Base-by-base conservation (phyloP, 2,797 vertebrate genomes). In the Tapirus indicus region DNA sequence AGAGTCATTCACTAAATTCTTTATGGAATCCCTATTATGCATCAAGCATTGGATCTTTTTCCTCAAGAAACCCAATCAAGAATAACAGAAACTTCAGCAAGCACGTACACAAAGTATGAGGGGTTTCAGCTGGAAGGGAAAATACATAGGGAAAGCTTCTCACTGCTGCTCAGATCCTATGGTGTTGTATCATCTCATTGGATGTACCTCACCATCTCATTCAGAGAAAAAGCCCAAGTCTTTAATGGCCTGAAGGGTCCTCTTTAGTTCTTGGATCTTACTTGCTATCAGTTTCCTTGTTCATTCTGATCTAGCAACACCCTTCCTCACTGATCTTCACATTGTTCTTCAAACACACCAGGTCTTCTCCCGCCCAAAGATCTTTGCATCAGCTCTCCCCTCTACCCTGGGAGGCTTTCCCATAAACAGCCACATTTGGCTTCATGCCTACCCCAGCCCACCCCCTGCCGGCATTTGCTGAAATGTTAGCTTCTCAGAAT, bases 1-100 rank as follows among this genome's bases (percentile, higher is more conserved):
- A 88, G 18, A 88, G 0, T 49, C 11, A 44, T 68, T 91, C 16
- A 66, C 20, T 75, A n/a, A 54, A 66, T 96, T 91, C 3, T 91
- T 86, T 32, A 60, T 21, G 18, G 7, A 58, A 35, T 72, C 2
- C 4, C 21, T 86, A 6, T 3, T 74, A 1, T 75, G 29, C 32
- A 6, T 77, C 38, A 79, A 85, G 20, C 21, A 66, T 13, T 54
- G 6, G 9, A 32, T 77, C 12, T 72, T 12, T 74, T 82, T 49
- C 12, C 8, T 64, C 4, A 74, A 82, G 17, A 16, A 62, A 93
- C 1, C 3, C 32, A 77, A 35, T 47, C 21, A 77, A 74, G 25
- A 79, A 69, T 88, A 87, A 84, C 5, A 71, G 54, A 52, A 90
- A 21, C 5, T 54, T 18, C 5, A 77, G 14, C 60, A 54, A 41